These are phyloP conservation scores for Gisinianus flammeolus DNA, from an alignment of 2,888 invertebrate genomes.

Conservation along the genomic window DNA sequence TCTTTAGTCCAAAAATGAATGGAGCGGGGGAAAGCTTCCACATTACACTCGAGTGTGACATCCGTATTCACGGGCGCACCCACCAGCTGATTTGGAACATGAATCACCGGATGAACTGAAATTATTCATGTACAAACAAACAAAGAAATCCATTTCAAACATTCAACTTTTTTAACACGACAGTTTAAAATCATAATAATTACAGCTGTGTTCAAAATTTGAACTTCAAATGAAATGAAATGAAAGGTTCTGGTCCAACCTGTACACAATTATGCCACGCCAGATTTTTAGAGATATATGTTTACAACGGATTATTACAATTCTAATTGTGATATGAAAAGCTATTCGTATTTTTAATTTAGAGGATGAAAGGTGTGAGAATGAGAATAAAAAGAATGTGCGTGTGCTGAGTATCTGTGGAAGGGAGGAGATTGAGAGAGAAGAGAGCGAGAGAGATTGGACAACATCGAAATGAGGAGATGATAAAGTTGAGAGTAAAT, in stretches of 20 bases:
- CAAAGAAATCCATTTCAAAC: not conserved
- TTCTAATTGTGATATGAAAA: too few species aligned
- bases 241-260: too few species aligned
- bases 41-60: conserved; percentile 85
- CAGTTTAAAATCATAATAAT: too few species aligned
- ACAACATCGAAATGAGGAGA: not conserved
- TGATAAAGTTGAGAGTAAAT: not conserved
- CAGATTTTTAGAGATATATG: too few species aligned
- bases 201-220: too few species aligned
- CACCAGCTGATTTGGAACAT: conserved; percentile 90
- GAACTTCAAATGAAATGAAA: too few species aligned
- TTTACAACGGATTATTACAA: too few species aligned
- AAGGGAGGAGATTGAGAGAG: not conserved
- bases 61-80: conserved; percentile 86
- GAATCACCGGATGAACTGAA: conserved; percentile 87
- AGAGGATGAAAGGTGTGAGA: not conserved
- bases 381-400: not conserved
- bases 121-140: not conserved
- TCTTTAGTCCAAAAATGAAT: conserved; percentile 87
- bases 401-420: too few species aligned
- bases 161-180: not conserved
- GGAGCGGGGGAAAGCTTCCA: conserved; percentile 77
- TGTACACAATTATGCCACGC: too few species aligned
- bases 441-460: not conserved
- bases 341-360: too few species aligned